A percentile compares a stretch with the other conserved stretches of the same genome.
phyloP scores from a whole-genome alignment of 2,113 vertebrate genomes.

The Danio rerio region DNA sequence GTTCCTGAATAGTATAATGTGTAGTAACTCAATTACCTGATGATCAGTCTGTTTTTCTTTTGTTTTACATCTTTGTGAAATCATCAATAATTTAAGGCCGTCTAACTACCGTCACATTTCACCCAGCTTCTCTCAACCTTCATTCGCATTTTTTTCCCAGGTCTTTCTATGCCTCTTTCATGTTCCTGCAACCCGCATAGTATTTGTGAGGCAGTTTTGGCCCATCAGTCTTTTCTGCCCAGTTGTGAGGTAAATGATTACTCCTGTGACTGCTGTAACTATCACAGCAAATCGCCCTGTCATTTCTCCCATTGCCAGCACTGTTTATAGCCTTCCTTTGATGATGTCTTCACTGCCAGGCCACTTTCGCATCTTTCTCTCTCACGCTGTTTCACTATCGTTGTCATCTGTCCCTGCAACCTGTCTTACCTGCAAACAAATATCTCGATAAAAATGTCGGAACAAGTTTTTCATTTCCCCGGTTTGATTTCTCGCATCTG shows the following conservation, averaged over 20 bases:
- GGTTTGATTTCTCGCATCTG: not conserved
- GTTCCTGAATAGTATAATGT: conserved; percentile 19
- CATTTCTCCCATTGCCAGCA: conserved; percentile 75
- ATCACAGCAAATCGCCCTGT: conserved; percentile 77
- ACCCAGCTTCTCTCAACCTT: conserved; percentile 28
- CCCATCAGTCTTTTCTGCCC: conserved; percentile 39
- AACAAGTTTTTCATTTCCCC: conserved; percentile 22
- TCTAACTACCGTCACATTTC: conserved; percentile 2
- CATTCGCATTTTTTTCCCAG: conserved; percentile 37
- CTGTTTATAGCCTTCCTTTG: conserved; percentile 71
- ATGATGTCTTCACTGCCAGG: conserved; percentile 70
- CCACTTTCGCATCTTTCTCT: conserved; percentile 40
- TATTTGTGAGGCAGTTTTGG: conserved; percentile 19
- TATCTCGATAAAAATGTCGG: conserved; percentile 17
- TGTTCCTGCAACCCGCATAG: conserved; percentile 63
- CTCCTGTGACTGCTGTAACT: conserved; percentile 75
- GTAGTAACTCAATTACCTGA: conserved; percentile 42
- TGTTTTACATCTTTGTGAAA: not conserved
- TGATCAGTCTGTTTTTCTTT: conserved; percentile 9
- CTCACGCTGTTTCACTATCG: conserved; percentile 36
- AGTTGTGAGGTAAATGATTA: conserved; percentile 58
- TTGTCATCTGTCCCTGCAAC: conserved; percentile 46
- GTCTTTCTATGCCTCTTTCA: conserved; percentile 26
- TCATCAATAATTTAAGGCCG: conserved; percentile 18
- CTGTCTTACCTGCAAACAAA: conserved; percentile 30